Base-by-base conservation (phyloP, 2,888 invertebrate genomes). In the Odontothrips loti region DNA sequence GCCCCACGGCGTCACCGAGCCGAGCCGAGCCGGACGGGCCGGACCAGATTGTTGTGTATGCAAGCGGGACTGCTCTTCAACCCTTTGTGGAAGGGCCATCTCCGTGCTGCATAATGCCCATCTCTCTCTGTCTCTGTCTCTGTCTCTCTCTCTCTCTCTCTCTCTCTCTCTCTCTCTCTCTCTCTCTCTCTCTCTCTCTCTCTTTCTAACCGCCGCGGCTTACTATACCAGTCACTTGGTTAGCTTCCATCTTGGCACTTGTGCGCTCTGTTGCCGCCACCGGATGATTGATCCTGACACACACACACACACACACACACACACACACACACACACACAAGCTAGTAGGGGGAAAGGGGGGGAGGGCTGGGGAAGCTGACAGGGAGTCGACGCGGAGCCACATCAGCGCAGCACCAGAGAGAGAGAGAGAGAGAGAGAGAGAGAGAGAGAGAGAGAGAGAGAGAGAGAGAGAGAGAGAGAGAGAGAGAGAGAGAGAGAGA, bases 271-370 rank as follows among this genome's bases (percentile, higher is more conserved):
- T 58, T 58, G 58, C 58, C 17, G 58, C 58, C 58, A 58, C 27
- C 27, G 68, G 23, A 75, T 75, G 68, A 75, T 75, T 75, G 68
- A 75, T 75, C 68, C 68, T 10, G 68, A 58, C 58, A 15, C 20
- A 15, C 58, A 15, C 20, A 6, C 58, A 15, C 20, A 58, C 58
- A 58, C 20, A 20, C 58, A 20, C 17, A 17, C 58, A 20, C 20
- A 20, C 51, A 51, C 20, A 10, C 51, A 51, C 15, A 20, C 51
- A 58, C 20, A 58, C 58, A 58, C 20, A 58, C 58, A 58, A 17
- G n/a, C n/a, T n/a, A n/a, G n/a, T n/a, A n/a, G n/a, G n/a, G n/a
- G n/a, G n/a, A 58, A 20, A 51, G 15, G 15, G 58, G 15, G 20
- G 20, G 15, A 20, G 58, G 17, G 58, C 51, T 51, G 34, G 34